A percentile compares a stretch with the other conserved stretches of the same genome.
Conservation (phyloP, 2,113 vertebrate genomes). For the human (Homo sapiens) region DNA sequence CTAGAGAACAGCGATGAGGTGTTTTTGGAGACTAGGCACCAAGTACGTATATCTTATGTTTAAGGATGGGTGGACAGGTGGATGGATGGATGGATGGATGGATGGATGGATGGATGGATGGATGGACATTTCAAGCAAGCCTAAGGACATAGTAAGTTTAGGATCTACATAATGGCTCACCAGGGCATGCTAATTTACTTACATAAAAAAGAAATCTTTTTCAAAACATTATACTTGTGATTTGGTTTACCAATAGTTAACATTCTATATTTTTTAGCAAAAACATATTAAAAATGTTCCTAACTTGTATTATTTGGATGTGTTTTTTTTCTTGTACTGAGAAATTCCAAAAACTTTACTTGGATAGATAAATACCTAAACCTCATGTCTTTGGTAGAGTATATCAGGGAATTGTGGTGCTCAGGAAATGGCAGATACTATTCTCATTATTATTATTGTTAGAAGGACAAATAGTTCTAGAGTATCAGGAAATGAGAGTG, state of each 20-base stretch:
- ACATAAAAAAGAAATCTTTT: background rate
- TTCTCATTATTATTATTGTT: background rate
- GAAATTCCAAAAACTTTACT: background rate
- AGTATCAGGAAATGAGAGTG: background rate
- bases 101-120: background rate
- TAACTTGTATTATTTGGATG: background rate
- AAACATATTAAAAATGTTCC: background rate
- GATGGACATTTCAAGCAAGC: background rate
- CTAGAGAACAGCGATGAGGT: background rate
- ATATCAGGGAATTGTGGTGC: background rate
- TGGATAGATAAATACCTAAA: background rate
- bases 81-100: background rate
- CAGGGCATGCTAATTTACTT: background rate
- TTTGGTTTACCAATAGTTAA: background rate
- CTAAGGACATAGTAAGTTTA: background rate
- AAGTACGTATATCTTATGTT: slow-evolving; percentile 22
- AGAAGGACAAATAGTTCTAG: background rate
- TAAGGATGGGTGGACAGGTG: background rate
- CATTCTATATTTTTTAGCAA: background rate
- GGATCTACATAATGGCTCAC: background rate
- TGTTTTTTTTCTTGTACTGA: background rate
- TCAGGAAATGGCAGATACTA: background rate
- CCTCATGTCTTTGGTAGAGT: background rate
- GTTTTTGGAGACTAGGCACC: background rate
- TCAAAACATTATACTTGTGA: background rate